Evolutionary conservation across 1,140 invertebrate species (phyloP).

Genomic region (Helicoverpa armigera): DNA sequence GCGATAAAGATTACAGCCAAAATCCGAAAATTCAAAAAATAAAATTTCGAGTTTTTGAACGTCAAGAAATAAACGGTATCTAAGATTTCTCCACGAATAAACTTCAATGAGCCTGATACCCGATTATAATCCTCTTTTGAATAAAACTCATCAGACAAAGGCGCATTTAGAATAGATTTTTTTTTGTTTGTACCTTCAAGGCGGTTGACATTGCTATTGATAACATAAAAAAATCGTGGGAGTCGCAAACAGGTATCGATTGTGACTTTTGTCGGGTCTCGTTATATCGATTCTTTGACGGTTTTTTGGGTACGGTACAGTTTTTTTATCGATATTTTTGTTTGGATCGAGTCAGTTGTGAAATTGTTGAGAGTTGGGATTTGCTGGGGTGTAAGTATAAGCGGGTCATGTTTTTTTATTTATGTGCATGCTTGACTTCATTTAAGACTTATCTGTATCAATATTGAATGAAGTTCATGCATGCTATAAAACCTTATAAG

Average conservation of each 20-base stretch:
- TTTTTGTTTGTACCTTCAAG: conserved; percentile 61
- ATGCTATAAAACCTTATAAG: too few species aligned
- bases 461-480: too few species aligned
- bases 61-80: conserved; percentile 25
- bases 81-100: conserved; percentile 44
- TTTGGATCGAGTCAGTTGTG: conserved; percentile 45
- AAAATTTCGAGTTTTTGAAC: conserved; percentile 5
- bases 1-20: not conserved
- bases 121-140: conserved; percentile 67
- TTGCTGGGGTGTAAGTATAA: not conserved
- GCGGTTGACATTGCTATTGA: conserved; percentile 63
- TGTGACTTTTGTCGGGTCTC: conserved; percentile 61
- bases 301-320: conserved; percentile 14
- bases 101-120: conserved; percentile 47
- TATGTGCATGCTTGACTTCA: not conserved
- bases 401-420: conserved; percentile 11
- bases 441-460: too few species aligned
- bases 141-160: conserved; percentile 64
- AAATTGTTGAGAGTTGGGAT: conserved; percentile 40
- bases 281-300: conserved; percentile 63
- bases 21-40: not conserved
- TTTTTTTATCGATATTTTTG: conserved; percentile 54
- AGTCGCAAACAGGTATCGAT: conserved; percentile 68
- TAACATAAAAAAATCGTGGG: conserved; percentile 66
- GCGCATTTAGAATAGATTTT: conserved; percentile 58